These are phyloP conservation scores for Pomacea maculata DNA, from an alignment of 1,140 invertebrate genomes.

Conservation along the genomic window DNA sequence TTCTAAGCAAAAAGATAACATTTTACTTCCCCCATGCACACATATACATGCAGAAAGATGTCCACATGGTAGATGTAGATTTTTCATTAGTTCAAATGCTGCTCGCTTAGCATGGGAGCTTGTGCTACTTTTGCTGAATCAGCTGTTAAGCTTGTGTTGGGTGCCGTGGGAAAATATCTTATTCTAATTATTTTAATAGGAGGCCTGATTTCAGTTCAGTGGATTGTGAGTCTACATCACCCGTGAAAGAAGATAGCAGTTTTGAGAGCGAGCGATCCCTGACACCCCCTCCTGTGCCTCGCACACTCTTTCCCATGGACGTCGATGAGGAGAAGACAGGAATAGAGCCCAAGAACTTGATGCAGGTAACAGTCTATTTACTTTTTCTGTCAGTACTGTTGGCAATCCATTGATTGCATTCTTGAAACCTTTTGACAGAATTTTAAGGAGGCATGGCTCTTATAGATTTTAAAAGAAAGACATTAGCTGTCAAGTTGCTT, in stretches of 20 bases:
- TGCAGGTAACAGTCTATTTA: background rate
- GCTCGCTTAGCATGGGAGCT: no score
- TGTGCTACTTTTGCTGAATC: no score
- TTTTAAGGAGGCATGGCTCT: no score
- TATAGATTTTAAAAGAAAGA: no score
- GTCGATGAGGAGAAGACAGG: background rate
- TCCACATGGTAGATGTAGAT: no score
- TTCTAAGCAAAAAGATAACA: no score
- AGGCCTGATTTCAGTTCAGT: constrained; percentile 4
- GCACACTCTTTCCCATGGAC: background rate
- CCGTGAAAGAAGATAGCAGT: background rate
- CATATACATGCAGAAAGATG: no score
- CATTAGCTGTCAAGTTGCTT: no score
- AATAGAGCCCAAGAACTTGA: constrained; percentile 11
- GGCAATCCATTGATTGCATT: background rate
- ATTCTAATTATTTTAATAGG: constrained; percentile 1
- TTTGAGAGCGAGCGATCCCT: constrained; percentile 5
- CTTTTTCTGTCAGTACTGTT: background rate
- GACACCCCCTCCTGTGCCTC: background rate
- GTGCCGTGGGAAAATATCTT: background rate
- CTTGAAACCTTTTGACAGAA: no score
- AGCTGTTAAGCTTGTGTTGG: no score
- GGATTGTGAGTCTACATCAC: background rate
- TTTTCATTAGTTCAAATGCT: no score
- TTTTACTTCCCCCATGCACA: no score